These are phyloP conservation scores for Brachionus plicatilis DNA, from an alignment of 1,140 invertebrate species.

Conservation along the genomic window DNA sequence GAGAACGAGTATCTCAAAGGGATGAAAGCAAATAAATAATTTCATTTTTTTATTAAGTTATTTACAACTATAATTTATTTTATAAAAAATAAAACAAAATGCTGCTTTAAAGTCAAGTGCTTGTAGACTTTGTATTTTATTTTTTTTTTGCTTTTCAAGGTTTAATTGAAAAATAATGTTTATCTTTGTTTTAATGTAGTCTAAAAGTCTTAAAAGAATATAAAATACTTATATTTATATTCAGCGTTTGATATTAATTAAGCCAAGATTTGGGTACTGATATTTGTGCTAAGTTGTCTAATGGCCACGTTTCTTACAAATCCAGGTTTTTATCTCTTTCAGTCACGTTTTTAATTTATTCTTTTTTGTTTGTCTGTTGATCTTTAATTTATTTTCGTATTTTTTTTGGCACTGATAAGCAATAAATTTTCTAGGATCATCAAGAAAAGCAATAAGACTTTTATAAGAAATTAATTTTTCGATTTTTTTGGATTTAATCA, in stretches of 20 bases:
- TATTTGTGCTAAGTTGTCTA: not conserved
- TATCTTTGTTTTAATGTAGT: not conserved
- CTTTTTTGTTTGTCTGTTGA: not conserved
- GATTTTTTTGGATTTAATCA: not conserved
- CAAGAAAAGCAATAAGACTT: not conserved
- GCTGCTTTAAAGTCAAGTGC: not conserved
- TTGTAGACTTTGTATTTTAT: not conserved
- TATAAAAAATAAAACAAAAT: not conserved
- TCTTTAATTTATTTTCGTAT: not conserved
- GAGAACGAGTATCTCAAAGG: not conserved
- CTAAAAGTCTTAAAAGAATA: not conserved
- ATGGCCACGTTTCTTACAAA: slow-evolving; percentile 13
- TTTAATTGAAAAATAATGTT: slow-evolving; percentile 9
- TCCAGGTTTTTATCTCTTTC: not conserved
- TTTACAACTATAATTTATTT: not conserved
- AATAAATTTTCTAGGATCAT: not conserved
- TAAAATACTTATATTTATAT: not conserved
- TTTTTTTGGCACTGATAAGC: not conserved
- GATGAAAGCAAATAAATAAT: not conserved
- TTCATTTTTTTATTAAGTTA: not conserved
- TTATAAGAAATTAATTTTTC: not conserved
- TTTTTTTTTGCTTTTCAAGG: not conserved
- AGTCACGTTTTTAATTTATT: not conserved
- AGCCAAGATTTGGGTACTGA: not conserved
- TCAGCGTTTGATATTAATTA: slow-evolving; percentile 4